Evolutionary conservation across 2,113 vertebrate genomes (phyloP).

Genomic region (Ciconia maguari): DNA sequence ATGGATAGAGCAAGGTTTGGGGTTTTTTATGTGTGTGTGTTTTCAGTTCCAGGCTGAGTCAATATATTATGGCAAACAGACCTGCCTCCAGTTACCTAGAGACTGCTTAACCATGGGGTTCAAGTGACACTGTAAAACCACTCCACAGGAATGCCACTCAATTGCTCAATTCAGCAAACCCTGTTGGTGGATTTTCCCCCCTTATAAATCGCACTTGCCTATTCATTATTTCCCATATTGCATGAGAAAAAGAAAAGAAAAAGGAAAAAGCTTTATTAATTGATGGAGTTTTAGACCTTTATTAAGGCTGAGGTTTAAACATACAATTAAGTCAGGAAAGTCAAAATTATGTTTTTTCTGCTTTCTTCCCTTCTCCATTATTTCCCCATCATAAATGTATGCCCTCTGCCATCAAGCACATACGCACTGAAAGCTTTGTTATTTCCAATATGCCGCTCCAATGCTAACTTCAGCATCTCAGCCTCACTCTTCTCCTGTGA

Average conservation of each 20-base stretch:
- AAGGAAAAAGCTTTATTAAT: not conserved
- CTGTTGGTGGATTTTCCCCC: not conserved
- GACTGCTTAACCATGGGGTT: not conserved
- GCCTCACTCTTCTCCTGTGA: not conserved
- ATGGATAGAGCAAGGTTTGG: not conserved
- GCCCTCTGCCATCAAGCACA: not conserved
- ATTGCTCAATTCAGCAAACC: not conserved
- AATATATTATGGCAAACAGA: slow-evolving; percentile 47
- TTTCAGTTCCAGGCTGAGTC: slow-evolving; percentile 11
- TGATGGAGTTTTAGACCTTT: not conserved
- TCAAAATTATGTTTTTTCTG: not conserved
- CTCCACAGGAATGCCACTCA: not conserved
- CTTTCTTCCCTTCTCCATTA: not conserved
- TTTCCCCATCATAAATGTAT: not conserved
- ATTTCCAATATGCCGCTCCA: not conserved
- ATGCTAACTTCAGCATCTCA: not conserved
- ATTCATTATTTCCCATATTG: not conserved
- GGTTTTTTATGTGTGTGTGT: not conserved
- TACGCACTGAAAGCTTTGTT: not conserved
- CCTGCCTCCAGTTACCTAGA: slow-evolving; percentile 18
- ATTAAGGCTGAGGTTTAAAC: not conserved
- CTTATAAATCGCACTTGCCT: not conserved
- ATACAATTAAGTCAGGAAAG: not conserved
- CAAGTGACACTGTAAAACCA: slow-evolving; percentile 15
- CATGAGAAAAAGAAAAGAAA: not conserved